Conservation (phyloP, 2,113 vertebrate species). For the Setophaga coronata region DNA sequence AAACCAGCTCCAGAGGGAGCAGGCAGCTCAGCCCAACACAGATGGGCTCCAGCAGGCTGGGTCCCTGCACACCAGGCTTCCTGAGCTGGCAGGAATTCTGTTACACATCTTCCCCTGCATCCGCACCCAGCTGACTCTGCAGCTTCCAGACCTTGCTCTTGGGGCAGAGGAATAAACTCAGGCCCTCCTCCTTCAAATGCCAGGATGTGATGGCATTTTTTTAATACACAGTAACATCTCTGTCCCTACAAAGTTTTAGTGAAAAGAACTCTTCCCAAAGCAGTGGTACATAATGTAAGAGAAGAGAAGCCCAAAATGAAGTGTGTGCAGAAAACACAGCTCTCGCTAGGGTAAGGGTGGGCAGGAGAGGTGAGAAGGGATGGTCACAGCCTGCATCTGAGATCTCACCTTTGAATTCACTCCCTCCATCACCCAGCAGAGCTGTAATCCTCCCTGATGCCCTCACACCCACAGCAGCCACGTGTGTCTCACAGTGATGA, state of each 20-base stretch:
- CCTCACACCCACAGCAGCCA: not conserved
- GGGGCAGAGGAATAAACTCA: not conserved
- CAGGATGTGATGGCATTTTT: not conserved
- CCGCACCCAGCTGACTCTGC: not conserved
- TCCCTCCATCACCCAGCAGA: not conserved
- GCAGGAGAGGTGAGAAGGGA: not conserved
- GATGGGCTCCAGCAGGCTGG: not conserved
- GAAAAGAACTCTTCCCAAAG: not conserved
- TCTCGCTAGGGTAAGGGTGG: rapidly evolving
- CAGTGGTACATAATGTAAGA: rapidly evolving
- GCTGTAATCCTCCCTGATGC: not conserved
- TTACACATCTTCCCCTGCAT: not conserved
- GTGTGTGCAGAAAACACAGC: rapidly evolving
- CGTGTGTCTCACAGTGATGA: not conserved
- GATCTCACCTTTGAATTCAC: not conserved
- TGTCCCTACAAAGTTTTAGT: not conserved
- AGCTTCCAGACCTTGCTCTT: not conserved
- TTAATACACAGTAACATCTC: rapidly evolving
- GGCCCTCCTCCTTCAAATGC: not conserved
- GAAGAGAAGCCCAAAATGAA: not conserved
- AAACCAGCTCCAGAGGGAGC: not conserved
- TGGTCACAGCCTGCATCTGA: not conserved
- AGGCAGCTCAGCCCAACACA: not conserved
- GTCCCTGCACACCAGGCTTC: not conserved
- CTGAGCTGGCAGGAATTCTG: not conserved